Percentiles rank a stretch among this genome's conserved stretches.
These are phyloP conservation scores for Watsonalla cultraria DNA, from an alignment of 2,888 invertebrate genomes.

Conservation along the genomic window DNA sequence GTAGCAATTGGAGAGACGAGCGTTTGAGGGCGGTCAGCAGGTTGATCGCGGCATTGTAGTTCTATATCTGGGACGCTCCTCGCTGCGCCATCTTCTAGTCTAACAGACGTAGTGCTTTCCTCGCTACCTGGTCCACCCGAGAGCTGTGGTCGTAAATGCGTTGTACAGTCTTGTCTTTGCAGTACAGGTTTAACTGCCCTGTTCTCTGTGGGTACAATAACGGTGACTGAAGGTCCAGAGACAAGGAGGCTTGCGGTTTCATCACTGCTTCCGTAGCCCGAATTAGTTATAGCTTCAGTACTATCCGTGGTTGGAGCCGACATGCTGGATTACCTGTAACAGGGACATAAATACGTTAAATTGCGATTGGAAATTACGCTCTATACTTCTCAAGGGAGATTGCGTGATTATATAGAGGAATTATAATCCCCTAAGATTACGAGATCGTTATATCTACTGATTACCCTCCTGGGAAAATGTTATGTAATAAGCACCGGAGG, in stretches of 20 bases:
- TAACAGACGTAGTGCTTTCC: conserved; percentile 81
- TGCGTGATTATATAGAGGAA: too few species aligned
- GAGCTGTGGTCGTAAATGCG: conserved; percentile 84
- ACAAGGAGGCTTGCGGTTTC: conserved; percentile 90
- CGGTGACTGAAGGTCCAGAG: conserved; percentile 79
- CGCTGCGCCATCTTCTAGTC: conserved; percentile 83
- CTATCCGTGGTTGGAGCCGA: conserved; percentile 74
- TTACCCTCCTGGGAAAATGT: too few species aligned
- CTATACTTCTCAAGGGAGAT: too few species aligned
- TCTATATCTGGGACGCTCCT: conserved; percentile 91
- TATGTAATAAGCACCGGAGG: too few species aligned
- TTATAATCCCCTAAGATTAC: too few species aligned
- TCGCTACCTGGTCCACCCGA: conserved; percentile 88
- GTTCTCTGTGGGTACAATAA: conserved; percentile 69
- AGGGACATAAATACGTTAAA: conserved; percentile 21
- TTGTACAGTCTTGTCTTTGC: conserved; percentile 92
- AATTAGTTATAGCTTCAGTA: conserved; percentile 79
- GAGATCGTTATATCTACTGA: too few species aligned
- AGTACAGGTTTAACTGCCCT: conserved; percentile 86
- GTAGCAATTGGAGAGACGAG: conserved; percentile 77
- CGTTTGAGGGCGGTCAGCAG: conserved; percentile 73
- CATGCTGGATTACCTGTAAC: conserved; percentile 62
- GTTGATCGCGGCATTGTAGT: conserved; percentile 83
- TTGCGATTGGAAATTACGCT: neutral
- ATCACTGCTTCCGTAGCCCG: conserved; percentile 86